Base-by-base conservation (phyloP, 2,888 invertebrate genomes). In the Tyria jacobaeae region DNA sequence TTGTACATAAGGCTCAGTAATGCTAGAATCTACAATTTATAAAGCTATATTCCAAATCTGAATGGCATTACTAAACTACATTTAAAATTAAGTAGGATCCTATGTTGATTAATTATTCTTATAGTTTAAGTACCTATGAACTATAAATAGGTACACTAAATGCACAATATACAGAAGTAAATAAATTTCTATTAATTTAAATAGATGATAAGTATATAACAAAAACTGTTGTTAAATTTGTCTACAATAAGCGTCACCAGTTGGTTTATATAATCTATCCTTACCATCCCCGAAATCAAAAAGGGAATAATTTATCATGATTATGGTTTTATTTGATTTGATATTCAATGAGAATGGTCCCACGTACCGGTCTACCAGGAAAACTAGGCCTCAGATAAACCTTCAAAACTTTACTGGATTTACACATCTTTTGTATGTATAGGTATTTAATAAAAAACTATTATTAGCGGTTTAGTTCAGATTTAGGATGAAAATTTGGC, bases 31-130 rank as follows among this genome's bases (percentile, higher is more conserved):
- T 93, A 93, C 90, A 82, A 79, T 76, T 94, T 89, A 95, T 95
- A 95, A 95, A 95, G 95, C 95, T 95, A 95, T 95, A 94, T 94
- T 93, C 95, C 95, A 95, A 95, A 91, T 88, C 74, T 84, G 84
- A 88, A 88, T 88, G 86, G 88, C 87, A 76, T 82, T 73, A 80
- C 85, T 86, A 80, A 75, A 80, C 87, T 88, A 89, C 80, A 72
- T 70, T 76, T 80, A 81, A 84, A 76, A 78, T 69, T 60, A 77
- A 74, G 67, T 76, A 70, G 51, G 61, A 75, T 66, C 62, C 67
- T 77, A 73, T 63, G 51, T 68, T 59, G 71, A 78, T 71, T 79
- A 82, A 78, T 71, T 79, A 82, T 67, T 71, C 73, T 79, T 80
- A 82, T 74, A 74, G 74, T 77, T 68, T 75, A 55, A 79, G 73